Base-by-base conservation (phyloP, 2,113 vertebrate genomes). In the Silurus asotus region DNA sequence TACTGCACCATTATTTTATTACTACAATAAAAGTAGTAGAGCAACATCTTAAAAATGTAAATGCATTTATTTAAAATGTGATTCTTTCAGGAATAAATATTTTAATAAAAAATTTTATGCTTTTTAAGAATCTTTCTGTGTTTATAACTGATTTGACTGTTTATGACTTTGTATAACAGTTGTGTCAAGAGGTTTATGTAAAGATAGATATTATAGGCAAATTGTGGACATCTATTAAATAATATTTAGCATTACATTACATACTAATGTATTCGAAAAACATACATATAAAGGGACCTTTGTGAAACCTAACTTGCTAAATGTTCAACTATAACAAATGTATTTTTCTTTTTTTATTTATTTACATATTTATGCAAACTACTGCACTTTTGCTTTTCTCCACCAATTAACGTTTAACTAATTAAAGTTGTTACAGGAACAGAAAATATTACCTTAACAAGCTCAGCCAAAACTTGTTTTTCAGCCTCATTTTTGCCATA, bases 401-500 rank as follows among this genome's bases (percentile, higher is more conserved):
- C 20, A 28, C 6, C 37, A 10, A 45, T 53, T 55, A n/a, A 58
- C 19, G 25, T 48, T 74, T 23, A 53, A 28, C 14, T 69, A 11
- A 37, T 37, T 11, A 80, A n/a, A 49, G n/a, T 25, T 28, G 45
- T 49, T 7, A 77, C 8, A 20, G 55, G 3, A 81, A 45, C 48
- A 85, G 37, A 48, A 81, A 87, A 87, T 53, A 53, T 14, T 74
- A 98, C 97, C 97, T 95, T 91, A 0, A 96, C 6, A 48, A 98
- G 88, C 28, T 89, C 91, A 0, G 95, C 96, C 87, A 96, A 88
- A 86, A 98, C 86, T 84, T 74, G 95, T 90, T 96, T 99, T 89
- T 96, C 96, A 2, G 96, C 96, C 91, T 99, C 97, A 5, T 98
- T 96, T 85, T 96, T 96, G 61, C 98, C 98, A 0, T 96, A 99